Percentiles rank a stretch among this genome's conserved stretches.
Conservation (phyloP, 2,888 invertebrate genomes). For the Anoplius nigerrimus region DNA sequence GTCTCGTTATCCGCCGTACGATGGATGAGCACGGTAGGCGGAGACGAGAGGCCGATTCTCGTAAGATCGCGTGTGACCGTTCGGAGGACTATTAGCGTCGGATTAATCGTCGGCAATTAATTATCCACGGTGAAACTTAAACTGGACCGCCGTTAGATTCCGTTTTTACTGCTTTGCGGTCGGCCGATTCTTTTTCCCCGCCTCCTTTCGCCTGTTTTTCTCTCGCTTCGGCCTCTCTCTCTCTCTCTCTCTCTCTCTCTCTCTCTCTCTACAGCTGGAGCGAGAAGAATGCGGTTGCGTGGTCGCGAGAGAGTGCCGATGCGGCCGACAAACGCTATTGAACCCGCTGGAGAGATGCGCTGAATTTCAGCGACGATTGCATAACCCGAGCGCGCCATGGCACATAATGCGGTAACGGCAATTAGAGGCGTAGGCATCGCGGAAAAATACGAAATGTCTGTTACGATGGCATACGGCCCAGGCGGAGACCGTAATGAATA, state of each 20-base stretch:
- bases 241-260: background rate
- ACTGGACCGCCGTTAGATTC: conserved; percentile 4
- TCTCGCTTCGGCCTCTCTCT: background rate
- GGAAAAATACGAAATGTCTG: conserved; percentile 24
- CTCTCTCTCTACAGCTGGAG: background rate
- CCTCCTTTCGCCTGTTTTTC: background rate
- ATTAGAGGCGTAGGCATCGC: conserved; percentile 20
- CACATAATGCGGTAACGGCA: conserved; percentile 12
- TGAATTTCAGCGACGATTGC: conserved; percentile 12
- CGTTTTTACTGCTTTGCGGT: conserved; percentile 10
- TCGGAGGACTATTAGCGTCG: background rate
- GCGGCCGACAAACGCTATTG: conserved; percentile 2
- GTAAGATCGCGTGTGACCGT: no score
- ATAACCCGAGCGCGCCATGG: conserved; percentile 13
- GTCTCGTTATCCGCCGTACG: no score
- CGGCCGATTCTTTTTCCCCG: no score
- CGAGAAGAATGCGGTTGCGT: no score
- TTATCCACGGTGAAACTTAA: no score
- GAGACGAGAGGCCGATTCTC: no score
- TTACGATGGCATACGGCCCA: conserved; percentile 11
- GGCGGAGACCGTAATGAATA: conserved; percentile 36
- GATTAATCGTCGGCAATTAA: background rate
- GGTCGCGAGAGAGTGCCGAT: background rate
- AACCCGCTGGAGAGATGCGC: conserved; percentile 17
- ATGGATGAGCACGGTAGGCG: no score